A percentile compares a stretch with the other conserved stretches of the same genome.
These are phyloP conservation scores for Vidua macroura DNA, from an alignment of 2,113 vertebrate species.

Conservation along the genomic window DNA sequence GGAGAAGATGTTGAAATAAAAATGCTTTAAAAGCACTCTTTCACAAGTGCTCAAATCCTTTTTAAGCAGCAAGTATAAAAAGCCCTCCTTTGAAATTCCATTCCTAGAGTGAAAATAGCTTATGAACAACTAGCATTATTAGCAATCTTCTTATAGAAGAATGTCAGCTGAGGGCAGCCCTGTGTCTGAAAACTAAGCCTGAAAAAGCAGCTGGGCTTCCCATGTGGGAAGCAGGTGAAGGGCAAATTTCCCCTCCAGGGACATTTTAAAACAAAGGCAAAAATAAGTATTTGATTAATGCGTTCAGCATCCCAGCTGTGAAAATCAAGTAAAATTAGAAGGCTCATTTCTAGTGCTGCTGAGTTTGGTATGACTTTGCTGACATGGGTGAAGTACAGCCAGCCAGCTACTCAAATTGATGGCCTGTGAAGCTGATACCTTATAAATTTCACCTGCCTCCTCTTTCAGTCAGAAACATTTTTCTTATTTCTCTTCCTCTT, in stretches of 20 bases:
- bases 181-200: background rate
- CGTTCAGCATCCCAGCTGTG: background rate
- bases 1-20: background rate
- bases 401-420: background rate
- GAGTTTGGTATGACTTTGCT: background rate
- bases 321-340: slow-evolving; percentile 1
- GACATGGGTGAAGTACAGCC: background rate
- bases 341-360: background rate
- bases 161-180: background rate
- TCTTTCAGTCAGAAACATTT: background rate
- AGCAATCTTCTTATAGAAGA: background rate
- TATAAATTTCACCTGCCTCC: background rate
- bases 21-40: background rate
- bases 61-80: background rate
- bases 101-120: background rate
- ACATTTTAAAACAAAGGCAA: background rate
- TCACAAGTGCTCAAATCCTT: background rate
- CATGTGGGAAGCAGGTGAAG: background rate
- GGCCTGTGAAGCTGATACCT: accelerated
- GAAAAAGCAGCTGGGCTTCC: slow-evolving; percentile 32
- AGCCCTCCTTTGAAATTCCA: background rate
- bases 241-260: background rate
- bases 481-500: background rate
- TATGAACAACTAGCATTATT: background rate
- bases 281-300: background rate